Evolutionary conservation across 2,797 vertebrate species (phyloP).

Genomic region (Trachops cirrhosus): DNA sequence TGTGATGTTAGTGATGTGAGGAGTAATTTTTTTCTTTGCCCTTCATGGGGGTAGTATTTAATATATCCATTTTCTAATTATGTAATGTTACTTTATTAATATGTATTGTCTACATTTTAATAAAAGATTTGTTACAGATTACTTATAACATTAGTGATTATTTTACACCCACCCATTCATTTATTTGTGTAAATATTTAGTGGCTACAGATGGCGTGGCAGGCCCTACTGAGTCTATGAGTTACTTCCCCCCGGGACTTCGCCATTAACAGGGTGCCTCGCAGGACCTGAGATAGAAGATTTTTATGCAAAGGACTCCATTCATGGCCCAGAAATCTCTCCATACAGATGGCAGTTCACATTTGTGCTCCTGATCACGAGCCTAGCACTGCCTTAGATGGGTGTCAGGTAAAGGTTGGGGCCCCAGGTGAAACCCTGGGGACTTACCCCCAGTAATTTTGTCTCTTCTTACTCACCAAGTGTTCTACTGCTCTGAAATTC

Average conservation of each 20-base stretch:
- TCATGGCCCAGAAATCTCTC: background rate
- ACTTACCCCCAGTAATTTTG: background rate
- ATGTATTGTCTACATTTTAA: background rate
- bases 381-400: background rate
- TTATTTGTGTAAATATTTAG: background rate
- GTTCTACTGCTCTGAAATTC: background rate
- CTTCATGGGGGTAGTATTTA: background rate
- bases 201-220: background rate
- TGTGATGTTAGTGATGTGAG: background rate
- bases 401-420: background rate
- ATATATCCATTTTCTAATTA: background rate
- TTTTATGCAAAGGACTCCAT: background rate
- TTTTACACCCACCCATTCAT: background rate
- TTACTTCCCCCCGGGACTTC: background rate
- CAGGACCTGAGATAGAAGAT: background rate
- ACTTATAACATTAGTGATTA: background rate
- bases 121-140: background rate
- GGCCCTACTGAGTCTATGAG: background rate
- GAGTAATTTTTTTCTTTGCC: background rate
- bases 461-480: background rate
- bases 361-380: background rate
- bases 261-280: background rate
- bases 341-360: background rate
- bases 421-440: background rate
- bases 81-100: background rate